These are phyloP conservation scores for Alethe castanea DNA, from an alignment of 2,113 vertebrate genomes.

Conservation along the genomic window DNA sequence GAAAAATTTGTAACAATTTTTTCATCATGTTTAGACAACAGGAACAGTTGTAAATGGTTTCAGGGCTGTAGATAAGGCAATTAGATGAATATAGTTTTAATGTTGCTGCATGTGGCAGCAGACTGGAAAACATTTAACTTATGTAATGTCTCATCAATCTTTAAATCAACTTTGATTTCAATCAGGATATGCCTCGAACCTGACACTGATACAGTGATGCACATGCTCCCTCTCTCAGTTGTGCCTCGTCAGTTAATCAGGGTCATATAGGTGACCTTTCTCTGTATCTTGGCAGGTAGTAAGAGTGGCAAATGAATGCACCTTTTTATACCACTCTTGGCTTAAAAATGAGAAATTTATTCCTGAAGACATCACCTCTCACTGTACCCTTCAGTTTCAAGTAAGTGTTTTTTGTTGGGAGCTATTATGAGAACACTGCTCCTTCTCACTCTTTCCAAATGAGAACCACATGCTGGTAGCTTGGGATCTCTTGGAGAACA, in stretches of 20 bases:
- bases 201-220: neutral
- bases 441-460: constrained; percentile 36
- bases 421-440: neutral
- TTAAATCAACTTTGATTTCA: neutral
- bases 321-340: neutral
- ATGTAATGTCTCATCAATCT: neutral
- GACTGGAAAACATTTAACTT: neutral
- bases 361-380: neutral
- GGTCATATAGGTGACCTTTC: neutral
- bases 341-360: neutral
- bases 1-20: neutral
- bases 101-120: neutral
- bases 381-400: neutral
- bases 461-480: constrained; percentile 40
- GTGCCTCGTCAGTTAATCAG: neutral
- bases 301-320: neutral
- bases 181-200: neutral
- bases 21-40: neutral
- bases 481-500: neutral
- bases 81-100: neutral
- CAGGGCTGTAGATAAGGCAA: neutral
- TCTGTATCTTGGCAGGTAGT: neutral
- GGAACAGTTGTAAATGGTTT: neutral
- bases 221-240: neutral
- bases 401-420: neutral